Evolutionary conservation across 2,888 invertebrate species (phyloP).

Genomic region (Phragmatobia fuliginosa): DNA sequence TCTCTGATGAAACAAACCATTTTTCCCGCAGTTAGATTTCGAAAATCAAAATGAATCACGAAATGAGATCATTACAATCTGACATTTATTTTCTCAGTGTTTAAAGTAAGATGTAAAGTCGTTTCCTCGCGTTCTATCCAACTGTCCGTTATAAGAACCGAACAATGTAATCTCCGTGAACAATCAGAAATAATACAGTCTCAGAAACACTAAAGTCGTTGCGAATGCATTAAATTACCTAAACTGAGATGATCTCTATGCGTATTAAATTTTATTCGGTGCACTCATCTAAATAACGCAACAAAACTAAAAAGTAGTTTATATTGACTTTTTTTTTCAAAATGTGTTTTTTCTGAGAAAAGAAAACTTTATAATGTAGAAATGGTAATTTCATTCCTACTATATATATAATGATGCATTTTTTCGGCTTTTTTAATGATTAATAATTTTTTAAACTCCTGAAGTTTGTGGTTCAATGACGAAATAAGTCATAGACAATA

Average conservation of each 20-base stretch:
- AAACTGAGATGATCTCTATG: conserved; percentile 39
- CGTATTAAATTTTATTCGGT: conserved; percentile 28
- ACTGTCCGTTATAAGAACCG: conserved; percentile 39
- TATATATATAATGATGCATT: too few relatives aligned
- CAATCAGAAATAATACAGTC: conserved; percentile 52
- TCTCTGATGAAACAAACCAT: neutral
- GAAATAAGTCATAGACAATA: neutral
- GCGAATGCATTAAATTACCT: conserved; percentile 52
- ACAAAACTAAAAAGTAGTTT: conserved; percentile 2
- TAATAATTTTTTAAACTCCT: neutral
- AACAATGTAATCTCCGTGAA: conserved; percentile 58
- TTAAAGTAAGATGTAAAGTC: conserved; percentile 20
- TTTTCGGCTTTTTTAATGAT: too few relatives aligned
- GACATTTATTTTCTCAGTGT: conserved; percentile 18
- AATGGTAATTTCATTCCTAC: too few relatives aligned
- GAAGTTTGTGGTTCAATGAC: neutral
- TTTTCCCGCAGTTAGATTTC: neutral
- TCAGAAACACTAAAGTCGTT: conserved; percentile 42
- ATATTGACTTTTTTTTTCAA: neutral
- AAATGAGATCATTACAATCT: conserved; percentile 6
- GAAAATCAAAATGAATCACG: conserved; percentile 1
- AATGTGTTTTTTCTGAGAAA: neutral
- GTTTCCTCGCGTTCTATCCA: conserved; percentile 27
- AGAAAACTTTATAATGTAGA: neutral
- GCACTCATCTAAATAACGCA: conserved; percentile 24